Conservation (phyloP, 2,113 vertebrate species). For the Indicator indicator region DNA sequence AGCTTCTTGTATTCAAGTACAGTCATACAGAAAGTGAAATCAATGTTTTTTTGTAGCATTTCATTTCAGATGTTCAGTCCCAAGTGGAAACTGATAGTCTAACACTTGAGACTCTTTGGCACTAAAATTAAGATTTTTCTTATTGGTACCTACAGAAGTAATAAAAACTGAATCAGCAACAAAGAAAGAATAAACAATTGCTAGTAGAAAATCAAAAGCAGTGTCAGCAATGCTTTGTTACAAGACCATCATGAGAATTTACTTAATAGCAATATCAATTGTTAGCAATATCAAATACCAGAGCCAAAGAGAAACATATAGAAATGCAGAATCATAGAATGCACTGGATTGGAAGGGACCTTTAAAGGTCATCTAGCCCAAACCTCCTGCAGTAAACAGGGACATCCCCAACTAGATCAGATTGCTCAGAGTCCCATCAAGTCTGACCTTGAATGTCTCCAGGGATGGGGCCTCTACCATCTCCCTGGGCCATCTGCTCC, state of each 20-base stretch:
- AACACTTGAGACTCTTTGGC: neutral
- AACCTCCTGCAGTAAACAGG: too few species aligned
- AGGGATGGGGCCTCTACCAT: too few species aligned
- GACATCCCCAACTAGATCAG: too few species aligned
- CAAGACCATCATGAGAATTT: neutral
- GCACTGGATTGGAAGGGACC: too few species aligned
- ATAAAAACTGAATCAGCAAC: constrained; percentile 8
- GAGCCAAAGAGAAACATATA: neutral
- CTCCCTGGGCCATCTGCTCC: too few species aligned
- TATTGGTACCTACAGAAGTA: neutral
- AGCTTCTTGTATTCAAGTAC: neutral
- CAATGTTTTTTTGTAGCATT: constrained; percentile 1
- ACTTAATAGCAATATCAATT: neutral
- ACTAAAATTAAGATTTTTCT: neutral
- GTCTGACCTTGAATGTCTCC: too few species aligned
- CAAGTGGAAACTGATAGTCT: neutral
- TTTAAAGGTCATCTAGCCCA: too few species aligned
- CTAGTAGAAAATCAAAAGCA: neutral
- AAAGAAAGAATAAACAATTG: neutral
- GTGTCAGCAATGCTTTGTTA: neutral
- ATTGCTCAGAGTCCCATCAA: too few species aligned
- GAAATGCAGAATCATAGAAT: too few species aligned
- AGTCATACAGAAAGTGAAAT: constrained; percentile 16
- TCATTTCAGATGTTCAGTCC: constrained; percentile 6
- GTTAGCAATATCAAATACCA: neutral